Conservation (phyloP, 2,113 vertebrate genomes). For the Chionodraco myersi region DNA sequence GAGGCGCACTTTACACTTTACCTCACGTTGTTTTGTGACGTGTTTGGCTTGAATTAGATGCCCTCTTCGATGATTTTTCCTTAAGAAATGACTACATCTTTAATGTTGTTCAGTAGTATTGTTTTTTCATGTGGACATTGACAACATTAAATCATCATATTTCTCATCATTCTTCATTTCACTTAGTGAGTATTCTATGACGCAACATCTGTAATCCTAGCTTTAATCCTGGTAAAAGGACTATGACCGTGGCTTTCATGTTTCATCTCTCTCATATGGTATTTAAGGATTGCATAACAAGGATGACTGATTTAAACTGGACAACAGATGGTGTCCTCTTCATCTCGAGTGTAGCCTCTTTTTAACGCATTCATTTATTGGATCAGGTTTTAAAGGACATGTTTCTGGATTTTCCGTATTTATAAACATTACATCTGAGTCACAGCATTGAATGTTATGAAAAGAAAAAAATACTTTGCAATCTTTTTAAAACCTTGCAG, state of each 20-base stretch:
- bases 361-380: background rate
- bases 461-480: background rate
- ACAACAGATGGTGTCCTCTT: constrained; percentile 20
- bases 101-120: background rate
- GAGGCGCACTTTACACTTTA: constrained; percentile 7
- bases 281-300: constrained; percentile 68
- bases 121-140: constrained; percentile 17
- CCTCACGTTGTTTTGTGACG: background rate
- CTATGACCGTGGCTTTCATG: constrained; percentile 11
- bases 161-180: constrained; percentile 41
- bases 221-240: constrained; percentile 61
- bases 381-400: constrained; percentile 12
- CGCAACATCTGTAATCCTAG: constrained; percentile 61
- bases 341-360: background rate
- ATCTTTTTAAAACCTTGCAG: background rate
- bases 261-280: constrained; percentile 47
- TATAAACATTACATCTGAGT: background rate
- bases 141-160: constrained; percentile 45
- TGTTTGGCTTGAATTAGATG: constrained; percentile 1
- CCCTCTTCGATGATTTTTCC: background rate
- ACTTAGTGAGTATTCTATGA: constrained; percentile 53
- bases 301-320: constrained; percentile 24
- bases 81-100: background rate
- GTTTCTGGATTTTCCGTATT: background rate
- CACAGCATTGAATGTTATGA: background rate